Conservation (phyloP, 2,113 vertebrate species). For the Lanius ludovicianus region DNA sequence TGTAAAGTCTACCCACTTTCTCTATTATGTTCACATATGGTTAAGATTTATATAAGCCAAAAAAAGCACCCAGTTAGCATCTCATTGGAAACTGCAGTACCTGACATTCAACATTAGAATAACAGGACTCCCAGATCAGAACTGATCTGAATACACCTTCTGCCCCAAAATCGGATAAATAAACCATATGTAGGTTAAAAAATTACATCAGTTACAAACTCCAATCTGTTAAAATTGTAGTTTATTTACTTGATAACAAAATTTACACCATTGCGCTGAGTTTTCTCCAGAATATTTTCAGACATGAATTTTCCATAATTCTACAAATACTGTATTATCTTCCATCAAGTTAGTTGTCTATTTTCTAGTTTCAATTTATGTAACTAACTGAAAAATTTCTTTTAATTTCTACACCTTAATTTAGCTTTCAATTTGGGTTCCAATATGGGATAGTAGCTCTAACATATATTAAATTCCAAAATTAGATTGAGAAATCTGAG, state of each 20-base stretch:
- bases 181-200: neutral
- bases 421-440: neutral
- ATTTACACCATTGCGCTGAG: neutral
- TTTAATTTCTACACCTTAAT: neutral
- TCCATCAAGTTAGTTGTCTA: neutral
- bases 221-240: neutral
- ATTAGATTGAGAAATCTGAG: neutral
- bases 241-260: neutral
- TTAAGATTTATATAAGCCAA: neutral
- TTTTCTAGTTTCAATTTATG: neutral
- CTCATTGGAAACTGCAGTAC: neutral
- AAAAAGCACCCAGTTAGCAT: neutral
- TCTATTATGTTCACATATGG: neutral
- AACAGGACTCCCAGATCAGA: neutral
- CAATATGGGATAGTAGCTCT: neutral
- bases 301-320: neutral
- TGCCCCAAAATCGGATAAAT: neutral
- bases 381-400: neutral
- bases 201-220: neutral
- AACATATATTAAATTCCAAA: neutral
- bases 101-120: neutral
- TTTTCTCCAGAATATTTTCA: neutral
- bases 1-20: neutral
- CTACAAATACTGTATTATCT: neutral
- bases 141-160: neutral